Evolutionary conservation across 2,888 invertebrate genomes (phyloP).

Genomic region (Chrysina gloriosa): DNA sequence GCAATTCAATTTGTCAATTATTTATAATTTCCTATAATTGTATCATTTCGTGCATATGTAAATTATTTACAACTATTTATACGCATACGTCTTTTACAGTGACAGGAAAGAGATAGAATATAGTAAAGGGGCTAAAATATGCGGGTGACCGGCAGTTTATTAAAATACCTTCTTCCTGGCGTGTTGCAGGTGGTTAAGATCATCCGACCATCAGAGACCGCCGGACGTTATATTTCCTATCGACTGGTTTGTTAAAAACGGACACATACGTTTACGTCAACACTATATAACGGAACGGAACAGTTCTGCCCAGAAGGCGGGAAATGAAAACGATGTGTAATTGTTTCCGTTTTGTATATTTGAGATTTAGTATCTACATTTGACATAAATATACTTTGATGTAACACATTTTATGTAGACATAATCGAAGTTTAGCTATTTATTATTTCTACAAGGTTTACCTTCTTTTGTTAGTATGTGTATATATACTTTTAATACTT

Average conservation of each 20-base stretch:
- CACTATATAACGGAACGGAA: slow-evolving; percentile 7
- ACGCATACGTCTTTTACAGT: not conserved
- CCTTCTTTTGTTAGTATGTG: not conserved
- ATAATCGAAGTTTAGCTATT: not conserved
- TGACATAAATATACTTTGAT: not conserved
- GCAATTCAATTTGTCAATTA: too few relatives aligned
- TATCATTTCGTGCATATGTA: too few relatives aligned
- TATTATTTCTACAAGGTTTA: not conserved
- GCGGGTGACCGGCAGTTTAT: slow-evolving; percentile 38
- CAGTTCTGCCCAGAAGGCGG: not conserved
- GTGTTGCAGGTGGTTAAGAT: slow-evolving; percentile 92
- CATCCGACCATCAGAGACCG: slow-evolving; percentile 97
- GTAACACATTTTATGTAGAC: not conserved
- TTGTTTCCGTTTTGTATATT: slow-evolving; percentile 3
- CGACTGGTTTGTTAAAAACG: slow-evolving; percentile 83
- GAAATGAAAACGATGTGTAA: not conserved
- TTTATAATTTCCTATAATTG: not conserved
- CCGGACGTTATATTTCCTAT: slow-evolving; percentile 98
- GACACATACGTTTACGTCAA: slow-evolving; percentile 9
- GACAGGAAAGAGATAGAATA: not conserved
- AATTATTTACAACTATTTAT: not conserved
- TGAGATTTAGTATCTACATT: not conserved
- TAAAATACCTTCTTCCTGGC: slow-evolving; percentile 41
- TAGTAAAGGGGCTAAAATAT: slow-evolving; percentile 17
- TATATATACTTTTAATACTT: too few relatives aligned